phyloP scores from a whole-genome alignment of 2,113 vertebrate genomes.

The Platanista minor region DNA sequence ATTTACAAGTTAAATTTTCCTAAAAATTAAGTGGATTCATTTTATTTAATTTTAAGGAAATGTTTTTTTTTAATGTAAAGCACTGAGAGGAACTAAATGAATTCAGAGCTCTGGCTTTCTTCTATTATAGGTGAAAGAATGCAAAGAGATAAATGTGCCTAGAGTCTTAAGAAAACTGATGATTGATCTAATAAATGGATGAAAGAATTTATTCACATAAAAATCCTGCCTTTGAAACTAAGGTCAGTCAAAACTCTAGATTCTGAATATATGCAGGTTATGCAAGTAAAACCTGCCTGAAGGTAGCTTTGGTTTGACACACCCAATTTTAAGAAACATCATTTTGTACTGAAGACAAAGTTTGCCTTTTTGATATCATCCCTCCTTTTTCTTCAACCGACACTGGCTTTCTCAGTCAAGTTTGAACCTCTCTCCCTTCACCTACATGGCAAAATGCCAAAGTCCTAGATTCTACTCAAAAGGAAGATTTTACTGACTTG shows the following conservation, averaged over 20 bases:
- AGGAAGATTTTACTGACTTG: background rate
- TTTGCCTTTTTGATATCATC: background rate
- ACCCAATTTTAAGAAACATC: background rate
- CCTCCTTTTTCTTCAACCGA: background rate
- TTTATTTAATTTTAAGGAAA: background rate
- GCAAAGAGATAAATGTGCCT: background rate
- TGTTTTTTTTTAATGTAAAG: background rate
- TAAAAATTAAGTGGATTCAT: background rate
- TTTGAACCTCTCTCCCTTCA: background rate
- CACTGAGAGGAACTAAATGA: background rate
- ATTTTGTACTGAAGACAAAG: background rate
- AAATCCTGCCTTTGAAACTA: constrained; percentile 32
- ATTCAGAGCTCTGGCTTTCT: background rate
- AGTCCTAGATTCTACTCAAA: background rate
- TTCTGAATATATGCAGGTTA: background rate
- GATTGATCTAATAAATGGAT: background rate
- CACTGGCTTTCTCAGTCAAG: background rate
- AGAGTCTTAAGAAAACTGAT: background rate
- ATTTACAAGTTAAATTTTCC: background rate
- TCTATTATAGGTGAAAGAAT: background rate
- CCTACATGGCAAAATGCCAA: background rate
- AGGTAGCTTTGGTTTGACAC: background rate
- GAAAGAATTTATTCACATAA: constrained; percentile 8
- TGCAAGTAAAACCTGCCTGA: background rate
- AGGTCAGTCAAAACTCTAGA: background rate